These are phyloP conservation scores for Sylvilagus bachmani DNA, from an alignment of 2,113 vertebrate genomes.

Conservation along the genomic window DNA sequence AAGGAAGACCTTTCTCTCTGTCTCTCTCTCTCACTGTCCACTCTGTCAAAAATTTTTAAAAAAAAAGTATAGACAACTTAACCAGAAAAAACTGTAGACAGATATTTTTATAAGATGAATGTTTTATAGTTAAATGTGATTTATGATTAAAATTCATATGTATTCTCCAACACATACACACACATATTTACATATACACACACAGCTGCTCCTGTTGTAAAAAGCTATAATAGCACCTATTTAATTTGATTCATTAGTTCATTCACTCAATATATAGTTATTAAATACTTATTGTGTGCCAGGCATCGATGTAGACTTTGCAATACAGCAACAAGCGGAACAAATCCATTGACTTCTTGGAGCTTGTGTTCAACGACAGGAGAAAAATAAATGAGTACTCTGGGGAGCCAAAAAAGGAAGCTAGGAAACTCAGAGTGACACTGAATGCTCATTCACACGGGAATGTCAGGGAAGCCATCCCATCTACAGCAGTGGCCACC, in stretches of 20 bases:
- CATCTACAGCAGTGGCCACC: background rate
- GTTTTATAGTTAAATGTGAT: slow-evolving; percentile 28
- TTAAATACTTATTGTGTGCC: background rate
- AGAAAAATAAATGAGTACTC: background rate
- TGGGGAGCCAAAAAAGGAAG: background rate
- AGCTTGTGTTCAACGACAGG: background rate
- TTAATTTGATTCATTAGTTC: background rate
- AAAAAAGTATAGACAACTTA: background rate
- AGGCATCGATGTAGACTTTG: background rate
- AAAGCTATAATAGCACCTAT: background rate
- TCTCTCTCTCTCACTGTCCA: no score
- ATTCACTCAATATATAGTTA: background rate
- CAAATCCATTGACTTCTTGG: background rate
- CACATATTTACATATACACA: background rate
- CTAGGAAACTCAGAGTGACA: background rate
- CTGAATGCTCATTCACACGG: background rate
- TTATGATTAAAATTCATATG: background rate
- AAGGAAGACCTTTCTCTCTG: no score
- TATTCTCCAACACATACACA: background rate
- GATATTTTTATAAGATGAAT: slow-evolving; percentile 35
- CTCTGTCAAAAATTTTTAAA: no score
- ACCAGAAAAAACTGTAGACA: background rate
- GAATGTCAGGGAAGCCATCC: background rate
- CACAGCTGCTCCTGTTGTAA: background rate
- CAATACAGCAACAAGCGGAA: background rate